These are phyloP conservation scores for Pelagia noctiluca DNA, from an alignment of 30 jellyfish, hydroid and myxozoan genomes.

Conservation along the genomic window DNA sequence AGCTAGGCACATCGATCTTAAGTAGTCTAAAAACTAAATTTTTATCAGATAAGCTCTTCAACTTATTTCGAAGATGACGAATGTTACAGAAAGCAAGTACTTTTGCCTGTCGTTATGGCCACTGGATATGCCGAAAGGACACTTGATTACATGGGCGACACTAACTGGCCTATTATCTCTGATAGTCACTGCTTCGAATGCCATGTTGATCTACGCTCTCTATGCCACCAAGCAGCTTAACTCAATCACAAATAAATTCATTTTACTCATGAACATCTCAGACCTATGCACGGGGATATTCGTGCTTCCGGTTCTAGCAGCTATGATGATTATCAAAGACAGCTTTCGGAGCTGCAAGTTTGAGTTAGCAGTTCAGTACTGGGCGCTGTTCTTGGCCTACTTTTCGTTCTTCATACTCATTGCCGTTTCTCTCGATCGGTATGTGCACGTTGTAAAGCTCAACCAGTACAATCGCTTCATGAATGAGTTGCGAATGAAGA, in stretches of 20 bases:
- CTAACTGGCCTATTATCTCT: conserved; percentile 2
- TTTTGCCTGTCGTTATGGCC: conserved; percentile 1
- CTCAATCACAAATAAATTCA: conserved; percentile 51
- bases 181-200: conserved; percentile 10
- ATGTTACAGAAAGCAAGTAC: too few relatives aligned
- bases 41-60: too few relatives aligned
- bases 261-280: conserved; percentile 45
- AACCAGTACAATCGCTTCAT: conserved; percentile 46
- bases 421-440: conserved; percentile 38
- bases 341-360: conserved; percentile 20
- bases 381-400: conserved; percentile 12
- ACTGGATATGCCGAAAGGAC: conserved; percentile 6
- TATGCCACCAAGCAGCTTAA: conserved; percentile 54
- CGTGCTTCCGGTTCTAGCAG: conserved; percentile 14
- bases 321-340: neutral
- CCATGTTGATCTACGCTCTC: conserved; percentile 42
- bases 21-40: too few relatives aligned
- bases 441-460: conserved; percentile 39
- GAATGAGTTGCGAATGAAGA: conserved; percentile 49
- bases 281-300: conserved; percentile 53
- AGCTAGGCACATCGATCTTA: too few relatives aligned
- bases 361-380: conserved; percentile 4
- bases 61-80: too few relatives aligned
- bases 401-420: conserved; percentile 38
- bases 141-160: neutral